These are phyloP conservation scores for Clytia hemisphaerica DNA, from an alignment of 30 jellyfish, hydroid and myxozoan species.

Conservation along the genomic window DNA sequence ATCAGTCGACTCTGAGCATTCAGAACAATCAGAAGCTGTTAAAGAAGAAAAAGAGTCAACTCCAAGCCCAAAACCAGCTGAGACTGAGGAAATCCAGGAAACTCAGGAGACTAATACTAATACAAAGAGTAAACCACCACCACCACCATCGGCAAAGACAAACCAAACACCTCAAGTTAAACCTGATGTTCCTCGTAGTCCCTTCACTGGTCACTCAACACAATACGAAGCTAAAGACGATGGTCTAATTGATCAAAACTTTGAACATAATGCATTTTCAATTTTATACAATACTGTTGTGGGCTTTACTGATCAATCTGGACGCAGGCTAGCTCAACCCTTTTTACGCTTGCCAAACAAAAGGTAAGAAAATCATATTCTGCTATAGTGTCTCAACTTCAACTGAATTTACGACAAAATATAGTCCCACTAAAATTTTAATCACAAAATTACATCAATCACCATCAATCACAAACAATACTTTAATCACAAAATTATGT, in stretches of 20 bases:
- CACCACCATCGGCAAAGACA: too few species aligned
- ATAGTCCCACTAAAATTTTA: too few species aligned
- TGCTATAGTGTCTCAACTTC: not conserved
- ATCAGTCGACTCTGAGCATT: conserved; percentile 4
- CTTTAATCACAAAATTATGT: too few species aligned
- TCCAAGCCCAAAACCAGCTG: too few species aligned
- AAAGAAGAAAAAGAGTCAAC: conserved; percentile 1
- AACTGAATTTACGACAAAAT: not conserved
- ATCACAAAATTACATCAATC: too few species aligned
- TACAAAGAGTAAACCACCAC: not conserved
- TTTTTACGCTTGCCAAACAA: conserved; percentile 81
- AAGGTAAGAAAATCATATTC: conserved; percentile 64
- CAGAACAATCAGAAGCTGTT: conserved; percentile 4
- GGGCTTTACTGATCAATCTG: conserved; percentile 53
- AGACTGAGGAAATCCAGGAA: not conserved
- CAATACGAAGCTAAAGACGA: conserved; percentile 19
- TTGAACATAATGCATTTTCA: conserved; percentile 20
- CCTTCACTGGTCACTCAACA: not conserved
- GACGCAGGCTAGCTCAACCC: conserved; percentile 81
- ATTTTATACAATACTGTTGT: conserved; percentile 56
- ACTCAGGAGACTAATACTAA: not conserved
- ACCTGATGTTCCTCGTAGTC: not conserved
- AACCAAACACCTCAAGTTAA: not conserved
- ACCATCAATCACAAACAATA: too few species aligned
- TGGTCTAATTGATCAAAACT: conserved; percentile 16